Evolutionary conservation across 2,113 vertebrate genomes (phyloP), one percentile per base, ranked within the genome.

Genomic region (Arvicanthis niloticus): DNA sequence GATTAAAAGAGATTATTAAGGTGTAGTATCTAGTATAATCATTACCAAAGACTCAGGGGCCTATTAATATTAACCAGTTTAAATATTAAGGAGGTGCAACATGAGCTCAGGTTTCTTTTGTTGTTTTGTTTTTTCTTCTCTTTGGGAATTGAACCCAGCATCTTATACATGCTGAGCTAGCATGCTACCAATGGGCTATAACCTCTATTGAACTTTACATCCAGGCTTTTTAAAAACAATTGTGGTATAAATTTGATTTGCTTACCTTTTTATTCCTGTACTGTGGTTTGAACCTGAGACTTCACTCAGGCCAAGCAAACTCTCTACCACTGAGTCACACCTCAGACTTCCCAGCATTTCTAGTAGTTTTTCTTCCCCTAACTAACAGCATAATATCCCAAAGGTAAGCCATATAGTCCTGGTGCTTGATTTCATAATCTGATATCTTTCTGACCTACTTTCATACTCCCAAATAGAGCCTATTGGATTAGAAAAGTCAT

Each of bases 401-500:
- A 58, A 96, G 70, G 53, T 40, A 85, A 70, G 68, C 34, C 29
- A 4, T 51, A 1, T 70, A 31, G 21, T 77, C 85, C 87, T 84
- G 26, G 76, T 16, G 11, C 48, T 94, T n/a, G 13, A 12, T 88
- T 91, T 93, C 40, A 42, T 9, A 73, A 73, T 48, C 48, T 62
- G 56, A 3, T 12, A 77, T 76, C 75, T 91, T 91, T 77, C 72
- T 51, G 60, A 73, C 62, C 15, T 9, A 2, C 67, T 76, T 96
- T 26, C 48, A 85, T 73, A 40, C 4, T 87, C 70, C 5, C 15
- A 72, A 76, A 60, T 67, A 45, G 26, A 68, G 45, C 80, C 88
- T 81, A 51, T 94, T 56, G 2, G 7, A 80, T 92, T 88, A 91
- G n/a, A 94, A 60, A 93, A 93, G 53, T 65, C 53, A 51, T 8